Conservation (phyloP, 1,140 invertebrate genomes). For the Cheumatopsyche charites region DNA sequence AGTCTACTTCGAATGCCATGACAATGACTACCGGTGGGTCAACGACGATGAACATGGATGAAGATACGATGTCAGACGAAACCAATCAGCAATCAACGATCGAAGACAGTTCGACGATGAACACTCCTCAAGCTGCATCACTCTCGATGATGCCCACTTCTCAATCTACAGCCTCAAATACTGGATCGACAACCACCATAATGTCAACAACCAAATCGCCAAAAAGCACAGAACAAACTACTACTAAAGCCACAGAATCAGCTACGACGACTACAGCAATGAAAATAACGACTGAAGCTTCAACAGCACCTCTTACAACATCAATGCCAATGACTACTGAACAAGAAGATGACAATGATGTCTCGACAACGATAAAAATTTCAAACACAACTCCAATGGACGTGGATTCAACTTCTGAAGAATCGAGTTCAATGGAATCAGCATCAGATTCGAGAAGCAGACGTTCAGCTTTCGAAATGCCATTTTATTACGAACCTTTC, state of each 20-base stretch:
- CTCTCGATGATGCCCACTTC: slow-evolving; percentile 27
- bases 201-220: slow-evolving; percentile 22
- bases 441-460: slow-evolving; percentile 48
- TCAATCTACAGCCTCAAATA: slow-evolving; percentile 2
- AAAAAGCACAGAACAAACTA: slow-evolving; percentile 16
- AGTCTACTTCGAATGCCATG: background rate
- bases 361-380: background rate
- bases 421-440: slow-evolving; percentile 4
- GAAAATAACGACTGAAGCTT: background rate
- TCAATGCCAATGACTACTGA: slow-evolving; percentile 3
- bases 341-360: background rate
- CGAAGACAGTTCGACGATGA: slow-evolving; percentile 16
- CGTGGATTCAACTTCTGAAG: slow-evolving; percentile 19
- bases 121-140: slow-evolving; percentile 29
- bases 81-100: background rate
- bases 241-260: background rate
- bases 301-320: background rate
- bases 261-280: background rate
- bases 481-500: slow-evolving; percentile 53
- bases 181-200: slow-evolving; percentile 16
- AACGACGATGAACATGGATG: background rate
- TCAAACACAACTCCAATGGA: background rate
- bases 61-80: no score
- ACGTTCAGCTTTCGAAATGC: slow-evolving; percentile 55
- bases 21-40: slow-evolving; percentile 11